A percentile compares a stretch with the other conserved stretches of the same genome.
phyloP scores from a whole-genome alignment of 2,797 vertebrate species.

The Champsocephalus esox region DNA sequence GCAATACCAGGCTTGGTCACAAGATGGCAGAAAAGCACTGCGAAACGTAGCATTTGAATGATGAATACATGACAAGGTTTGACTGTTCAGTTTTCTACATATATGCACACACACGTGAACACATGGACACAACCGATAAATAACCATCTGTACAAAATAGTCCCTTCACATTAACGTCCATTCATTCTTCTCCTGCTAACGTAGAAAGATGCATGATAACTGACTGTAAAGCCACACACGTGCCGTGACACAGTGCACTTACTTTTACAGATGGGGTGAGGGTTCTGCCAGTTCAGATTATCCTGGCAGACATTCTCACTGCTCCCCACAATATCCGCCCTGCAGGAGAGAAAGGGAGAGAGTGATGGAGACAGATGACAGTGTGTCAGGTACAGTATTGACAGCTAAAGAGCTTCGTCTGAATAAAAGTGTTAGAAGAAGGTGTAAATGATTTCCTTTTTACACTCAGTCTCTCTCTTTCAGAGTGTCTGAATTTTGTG shows the following conservation, averaged over 20 bases:
- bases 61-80: not conserved
- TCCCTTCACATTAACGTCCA: constrained; percentile 49
- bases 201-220: constrained; percentile 28
- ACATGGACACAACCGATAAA: constrained; percentile 20
- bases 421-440: constrained; percentile 53
- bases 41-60: constrained; percentile 18
- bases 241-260: constrained; percentile 57
- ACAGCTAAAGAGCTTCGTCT: constrained; percentile 40
- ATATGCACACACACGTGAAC: constrained; percentile 9
- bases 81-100: constrained; percentile 10
- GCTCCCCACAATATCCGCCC: constrained; percentile 83
- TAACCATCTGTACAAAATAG: constrained; percentile 5
- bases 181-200: constrained; percentile 29
- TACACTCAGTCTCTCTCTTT: constrained; percentile 47
- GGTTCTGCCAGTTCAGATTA: constrained; percentile 85
- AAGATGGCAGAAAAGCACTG: constrained; percentile 73
- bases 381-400: constrained; percentile 59
- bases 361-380: constrained; percentile 48
- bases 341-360: constrained; percentile 62
- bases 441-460: constrained; percentile 60
- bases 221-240: constrained; percentile 13
- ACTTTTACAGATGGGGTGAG: constrained; percentile 87
- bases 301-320: constrained; percentile 85
- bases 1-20: constrained; percentile 56
- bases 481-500: constrained; percentile 49